phyloP scores from a whole-genome alignment of 2,113 vertebrate species.

The Poecilia latipinna region DNA sequence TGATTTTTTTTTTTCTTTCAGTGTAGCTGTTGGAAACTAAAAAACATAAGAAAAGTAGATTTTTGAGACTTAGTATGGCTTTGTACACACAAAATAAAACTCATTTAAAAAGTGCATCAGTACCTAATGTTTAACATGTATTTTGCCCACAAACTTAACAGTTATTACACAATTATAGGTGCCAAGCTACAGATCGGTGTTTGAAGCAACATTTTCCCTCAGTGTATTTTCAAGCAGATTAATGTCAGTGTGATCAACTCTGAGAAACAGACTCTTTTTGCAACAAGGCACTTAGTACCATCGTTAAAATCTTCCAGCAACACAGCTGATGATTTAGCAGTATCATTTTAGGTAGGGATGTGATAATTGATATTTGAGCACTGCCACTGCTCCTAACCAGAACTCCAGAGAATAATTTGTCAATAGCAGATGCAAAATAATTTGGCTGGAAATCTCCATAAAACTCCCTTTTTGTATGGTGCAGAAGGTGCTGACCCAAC shows the following conservation, averaged over 20 bases:
- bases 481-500: constrained; percentile 41
- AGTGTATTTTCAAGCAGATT: not conserved
- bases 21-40: not conserved
- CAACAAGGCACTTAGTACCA: not conserved
- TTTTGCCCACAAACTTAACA: not conserved
- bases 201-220: constrained; percentile 8
- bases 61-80: constrained; percentile 10
- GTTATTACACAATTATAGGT: not conserved
- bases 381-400: not conserved
- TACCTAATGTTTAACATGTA: constrained; percentile 22
- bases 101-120: constrained; percentile 37
- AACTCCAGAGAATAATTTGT: constrained; percentile 22
- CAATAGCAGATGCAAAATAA: constrained; percentile 18
- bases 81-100: not conserved
- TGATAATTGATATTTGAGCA: not conserved
- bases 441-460: constrained; percentile 6
- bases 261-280: not conserved
- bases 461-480: constrained; percentile 4
- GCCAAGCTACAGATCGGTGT: not conserved
- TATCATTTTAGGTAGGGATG: not conserved
- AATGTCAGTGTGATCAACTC: not conserved
- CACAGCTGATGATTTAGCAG: not conserved
- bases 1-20: not conserved
- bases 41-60: not conserved
- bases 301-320: not conserved